phyloP scores from a whole-genome alignment of 92 coral and sea anemone genomes.

The Zoanthus gigantus region DNA sequence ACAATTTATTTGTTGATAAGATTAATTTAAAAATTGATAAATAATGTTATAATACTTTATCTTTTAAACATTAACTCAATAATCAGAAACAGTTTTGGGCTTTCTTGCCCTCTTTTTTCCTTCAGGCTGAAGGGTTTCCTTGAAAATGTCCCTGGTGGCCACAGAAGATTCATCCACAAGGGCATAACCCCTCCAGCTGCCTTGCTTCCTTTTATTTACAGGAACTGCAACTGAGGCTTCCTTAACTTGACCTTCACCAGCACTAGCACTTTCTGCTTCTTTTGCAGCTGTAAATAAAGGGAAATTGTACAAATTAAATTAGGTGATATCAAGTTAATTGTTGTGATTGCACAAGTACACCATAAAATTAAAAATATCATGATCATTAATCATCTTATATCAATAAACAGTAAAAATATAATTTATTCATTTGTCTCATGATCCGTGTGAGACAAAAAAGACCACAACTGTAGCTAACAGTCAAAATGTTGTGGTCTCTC shows the following conservation, averaged over 20 bases:
- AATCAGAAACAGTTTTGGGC: conserved; percentile 9
- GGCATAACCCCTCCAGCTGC: conserved; percentile 17
- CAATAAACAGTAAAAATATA: too few relatives aligned
- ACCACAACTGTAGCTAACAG: too few relatives aligned
- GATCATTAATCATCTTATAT: too few relatives aligned
- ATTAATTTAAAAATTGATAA: background rate
- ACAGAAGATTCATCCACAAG: background rate
- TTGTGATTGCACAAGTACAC: background rate
- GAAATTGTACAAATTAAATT: conserved; percentile 2
- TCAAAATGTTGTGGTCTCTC: too few relatives aligned
- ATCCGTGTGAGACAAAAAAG: too few relatives aligned
- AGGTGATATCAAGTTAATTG: background rate
- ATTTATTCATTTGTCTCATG: too few relatives aligned
- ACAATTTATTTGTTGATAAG: background rate
- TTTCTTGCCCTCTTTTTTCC: conserved; percentile 7
- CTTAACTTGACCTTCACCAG: background rate
- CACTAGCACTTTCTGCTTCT: background rate
- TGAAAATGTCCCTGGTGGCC: conserved; percentile 54
- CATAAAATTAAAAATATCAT: too few relatives aligned
- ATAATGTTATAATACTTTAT: background rate
- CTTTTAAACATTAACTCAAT: conserved; percentile 18
- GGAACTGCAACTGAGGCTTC: background rate
- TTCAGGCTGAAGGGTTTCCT: conserved; percentile 57
- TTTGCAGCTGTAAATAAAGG: conserved; percentile 1
- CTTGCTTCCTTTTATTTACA: background rate